Percentiles rank a stretch among this genome's conserved stretches.
phyloP scores from a whole-genome alignment of 1,140 invertebrate species.

The Apocrypta bakeri region DNA sequence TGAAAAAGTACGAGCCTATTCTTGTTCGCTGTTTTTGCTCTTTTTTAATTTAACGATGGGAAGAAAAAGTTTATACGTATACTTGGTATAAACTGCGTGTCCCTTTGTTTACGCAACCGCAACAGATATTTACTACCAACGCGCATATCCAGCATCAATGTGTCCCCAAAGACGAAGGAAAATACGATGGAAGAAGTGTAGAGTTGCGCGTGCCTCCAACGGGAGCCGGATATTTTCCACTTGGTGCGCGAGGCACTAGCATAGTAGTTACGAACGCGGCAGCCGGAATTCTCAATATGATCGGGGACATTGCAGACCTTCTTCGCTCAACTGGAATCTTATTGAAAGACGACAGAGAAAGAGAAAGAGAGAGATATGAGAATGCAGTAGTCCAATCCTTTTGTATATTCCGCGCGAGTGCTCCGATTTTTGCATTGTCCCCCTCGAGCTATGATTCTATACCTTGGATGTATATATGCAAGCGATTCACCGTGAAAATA shows the following conservation, averaged over 20 bases:
- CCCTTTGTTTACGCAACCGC: background rate
- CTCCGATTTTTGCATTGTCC: conserved; percentile 23
- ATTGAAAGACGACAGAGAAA: conserved; percentile 59
- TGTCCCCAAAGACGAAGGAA: background rate
- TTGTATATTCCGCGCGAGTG: conserved; percentile 8
- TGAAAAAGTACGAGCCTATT: too few relatives aligned
- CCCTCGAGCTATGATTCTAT: background rate
- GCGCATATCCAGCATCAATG: background rate
- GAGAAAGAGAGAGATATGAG: conserved; percentile 53
- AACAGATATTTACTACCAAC: background rate
- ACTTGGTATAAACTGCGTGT: too few relatives aligned
- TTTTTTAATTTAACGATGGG: too few relatives aligned
- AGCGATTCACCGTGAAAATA: conserved; percentile 21
- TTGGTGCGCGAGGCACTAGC: background rate
- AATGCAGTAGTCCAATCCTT: background rate
- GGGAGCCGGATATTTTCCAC: conserved; percentile 33
- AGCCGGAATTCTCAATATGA: conserved; percentile 25
- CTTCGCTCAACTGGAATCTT: conserved; percentile 64
- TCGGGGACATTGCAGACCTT: background rate
- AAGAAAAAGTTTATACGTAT: too few relatives aligned
- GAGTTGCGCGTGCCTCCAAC: background rate
- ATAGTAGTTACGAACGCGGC: conserved; percentile 5
- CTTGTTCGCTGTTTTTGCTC: too few relatives aligned
- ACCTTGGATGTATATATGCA: background rate
- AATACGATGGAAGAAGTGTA: background rate